Conservation (phyloP, 2,797 vertebrate species). For the Poecile montanus region DNA sequence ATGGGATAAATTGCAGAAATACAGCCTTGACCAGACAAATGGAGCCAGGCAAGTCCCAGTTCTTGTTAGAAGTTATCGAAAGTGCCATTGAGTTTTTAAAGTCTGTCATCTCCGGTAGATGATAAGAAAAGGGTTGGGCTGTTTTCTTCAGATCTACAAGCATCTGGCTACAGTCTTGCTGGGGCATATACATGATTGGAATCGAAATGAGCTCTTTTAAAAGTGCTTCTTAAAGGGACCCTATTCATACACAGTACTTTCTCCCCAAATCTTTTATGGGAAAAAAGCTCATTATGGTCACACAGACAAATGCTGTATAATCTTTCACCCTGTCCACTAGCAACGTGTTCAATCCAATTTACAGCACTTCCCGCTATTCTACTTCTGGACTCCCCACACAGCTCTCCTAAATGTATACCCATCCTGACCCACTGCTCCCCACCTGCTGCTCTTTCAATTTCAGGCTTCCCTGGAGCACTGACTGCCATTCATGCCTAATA, state of each 20-base stretch:
- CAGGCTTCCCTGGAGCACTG: slow-evolving; percentile 63
- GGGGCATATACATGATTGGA: slow-evolving; percentile 63
- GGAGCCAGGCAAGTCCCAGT: slow-evolving; percentile 68
- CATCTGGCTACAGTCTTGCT: slow-evolving; percentile 66
- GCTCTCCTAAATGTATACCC: slow-evolving; percentile 53
- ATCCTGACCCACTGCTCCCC: slow-evolving; percentile 57
- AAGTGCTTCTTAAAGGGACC: slow-evolving; percentile 64
- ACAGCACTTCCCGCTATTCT: slow-evolving; percentile 59
- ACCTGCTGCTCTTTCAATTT: slow-evolving; percentile 63
- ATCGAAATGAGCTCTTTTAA: slow-evolving; percentile 64
- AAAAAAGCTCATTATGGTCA: slow-evolving; percentile 65
- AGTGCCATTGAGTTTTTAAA: slow-evolving; percentile 70
- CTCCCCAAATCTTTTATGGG: slow-evolving; percentile 68
- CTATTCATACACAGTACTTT: slow-evolving; percentile 61
- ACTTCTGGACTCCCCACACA: slow-evolving; percentile 61
- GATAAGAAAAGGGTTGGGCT: slow-evolving; percentile 69
- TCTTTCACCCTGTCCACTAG: slow-evolving; percentile 64
- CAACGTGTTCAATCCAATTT: slow-evolving; percentile 57
- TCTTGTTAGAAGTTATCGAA: slow-evolving; percentile 69
- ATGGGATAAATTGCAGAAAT: slow-evolving; percentile 70
- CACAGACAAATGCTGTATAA: slow-evolving; percentile 67
- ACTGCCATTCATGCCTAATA: slow-evolving; percentile 67
- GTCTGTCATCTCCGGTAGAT: slow-evolving; percentile 64
- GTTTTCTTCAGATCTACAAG: slow-evolving; percentile 64
- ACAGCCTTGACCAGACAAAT: slow-evolving; percentile 68